A percentile compares a stretch with the other conserved stretches of the same genome.
Conservation (phyloP, 2,888 invertebrate species). For the Macrosoma leucophasiata region DNA sequence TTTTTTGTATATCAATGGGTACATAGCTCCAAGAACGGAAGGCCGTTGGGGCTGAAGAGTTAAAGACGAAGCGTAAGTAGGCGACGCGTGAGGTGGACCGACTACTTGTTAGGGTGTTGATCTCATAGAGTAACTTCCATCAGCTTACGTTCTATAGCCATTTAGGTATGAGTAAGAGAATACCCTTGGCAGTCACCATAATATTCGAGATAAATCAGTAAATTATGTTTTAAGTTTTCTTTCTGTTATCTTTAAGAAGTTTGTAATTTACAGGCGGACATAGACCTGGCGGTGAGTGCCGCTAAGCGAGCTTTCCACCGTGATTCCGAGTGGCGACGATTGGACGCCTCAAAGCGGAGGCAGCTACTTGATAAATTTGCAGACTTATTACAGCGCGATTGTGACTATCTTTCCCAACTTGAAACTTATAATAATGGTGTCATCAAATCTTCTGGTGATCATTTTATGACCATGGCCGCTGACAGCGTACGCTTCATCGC, state of each 20-base stretch:
- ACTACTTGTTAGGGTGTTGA: too few species aligned
- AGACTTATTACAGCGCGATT: slow-evolving; percentile 84
- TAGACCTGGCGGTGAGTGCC: slow-evolving; percentile 83
- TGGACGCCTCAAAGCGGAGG: slow-evolving; percentile 88
- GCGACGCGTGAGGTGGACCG: too few species aligned
- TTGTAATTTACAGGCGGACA: slow-evolving; percentile 70
- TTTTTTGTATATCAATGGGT: too few species aligned
- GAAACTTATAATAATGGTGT: slow-evolving; percentile 91
- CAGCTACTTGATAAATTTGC: slow-evolving; percentile 82
- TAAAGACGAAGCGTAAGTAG: too few species aligned
- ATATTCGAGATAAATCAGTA: too few species aligned
- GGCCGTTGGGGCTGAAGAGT: too few species aligned
- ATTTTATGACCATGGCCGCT: slow-evolving; percentile 64
- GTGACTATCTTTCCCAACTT: slow-evolving; percentile 83
- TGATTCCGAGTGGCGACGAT: slow-evolving; percentile 83
- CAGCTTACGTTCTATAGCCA: too few species aligned
- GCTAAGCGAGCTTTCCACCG: slow-evolving; percentile 82
- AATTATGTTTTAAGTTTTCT: too few species aligned
- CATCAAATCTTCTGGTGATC: slow-evolving; percentile 34
- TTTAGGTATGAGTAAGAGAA: too few species aligned
- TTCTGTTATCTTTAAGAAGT: background rate
- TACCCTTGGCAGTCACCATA: too few species aligned
- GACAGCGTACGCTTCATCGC: slow-evolving; percentile 84
- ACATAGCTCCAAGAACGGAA: too few species aligned
- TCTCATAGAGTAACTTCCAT: too few species aligned